phyloP scores from a whole-genome alignment of 2,888 invertebrate species.

The Ophioninae sp. region DNA sequence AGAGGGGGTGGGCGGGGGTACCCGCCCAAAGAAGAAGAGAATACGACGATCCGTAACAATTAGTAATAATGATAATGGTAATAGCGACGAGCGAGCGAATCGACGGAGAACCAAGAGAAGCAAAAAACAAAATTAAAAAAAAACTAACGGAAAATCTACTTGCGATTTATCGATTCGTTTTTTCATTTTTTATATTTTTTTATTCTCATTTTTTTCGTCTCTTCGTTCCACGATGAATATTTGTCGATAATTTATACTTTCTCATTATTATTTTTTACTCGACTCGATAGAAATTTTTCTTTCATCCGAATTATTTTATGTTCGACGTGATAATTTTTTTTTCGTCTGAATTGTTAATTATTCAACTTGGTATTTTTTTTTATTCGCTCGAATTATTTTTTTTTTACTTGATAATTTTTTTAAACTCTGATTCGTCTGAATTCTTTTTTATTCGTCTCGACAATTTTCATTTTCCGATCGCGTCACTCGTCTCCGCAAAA shows the following conservation, averaged over 20 bases:
- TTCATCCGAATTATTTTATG: not conserved
- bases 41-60: constrained; percentile 35
- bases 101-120: constrained; percentile 43
- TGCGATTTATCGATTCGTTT: constrained; percentile 65
- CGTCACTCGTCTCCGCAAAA: not conserved
- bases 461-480: constrained; percentile 45
- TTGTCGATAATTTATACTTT: not conserved
- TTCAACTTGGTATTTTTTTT: constrained; percentile 63
- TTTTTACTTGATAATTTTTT: too few species aligned
- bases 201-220: constrained; percentile 53
- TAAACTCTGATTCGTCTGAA: constrained; percentile 7
- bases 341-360: constrained; percentile 21
- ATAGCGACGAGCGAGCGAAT: constrained; percentile 43
- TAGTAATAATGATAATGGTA: constrained; percentile 39
- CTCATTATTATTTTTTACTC: constrained; percentile 19
- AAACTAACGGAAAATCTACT: constrained; percentile 51
- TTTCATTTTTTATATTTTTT: constrained; percentile 72
- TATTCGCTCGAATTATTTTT: constrained; percentile 43
- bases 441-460: constrained; percentile 51
- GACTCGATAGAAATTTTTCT: not conserved
- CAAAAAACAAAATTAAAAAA: constrained; percentile 36
- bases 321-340: constrained; percentile 37
- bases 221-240: not conserved
- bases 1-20: constrained; percentile 32
- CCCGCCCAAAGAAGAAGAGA: constrained; percentile 65